Conservation (phyloP, 1,140 invertebrate species). For the Halictus rubicundus region DNA sequence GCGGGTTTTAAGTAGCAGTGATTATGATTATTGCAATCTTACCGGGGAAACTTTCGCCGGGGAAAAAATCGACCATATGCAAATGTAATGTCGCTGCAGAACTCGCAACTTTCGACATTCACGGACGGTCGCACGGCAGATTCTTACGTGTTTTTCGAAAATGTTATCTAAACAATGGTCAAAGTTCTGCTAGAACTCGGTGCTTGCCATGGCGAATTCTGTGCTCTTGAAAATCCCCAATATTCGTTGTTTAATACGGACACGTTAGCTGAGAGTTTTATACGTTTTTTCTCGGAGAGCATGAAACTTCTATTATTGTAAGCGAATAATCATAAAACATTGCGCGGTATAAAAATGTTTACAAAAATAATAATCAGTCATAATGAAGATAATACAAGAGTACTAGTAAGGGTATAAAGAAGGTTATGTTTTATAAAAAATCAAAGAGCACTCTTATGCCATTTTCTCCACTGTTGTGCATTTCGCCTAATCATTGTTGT, state of each 20-base stretch:
- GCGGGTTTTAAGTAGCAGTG: background rate
- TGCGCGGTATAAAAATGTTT: too few species aligned
- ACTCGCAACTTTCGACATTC: background rate
- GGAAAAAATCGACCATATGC: background rate
- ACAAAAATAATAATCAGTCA: too few species aligned
- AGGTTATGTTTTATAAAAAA: too few species aligned
- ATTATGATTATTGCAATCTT: slow-evolving; percentile 9
- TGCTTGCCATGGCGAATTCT: background rate
- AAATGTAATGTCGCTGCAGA: background rate
- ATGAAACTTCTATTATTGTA: too few species aligned
- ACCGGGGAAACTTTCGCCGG: background rate
- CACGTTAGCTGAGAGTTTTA: too few species aligned
- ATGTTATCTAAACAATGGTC: background rate
- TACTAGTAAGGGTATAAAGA: too few species aligned
- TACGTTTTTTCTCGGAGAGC: too few species aligned
- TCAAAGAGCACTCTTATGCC: too few species aligned
- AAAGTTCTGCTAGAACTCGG: background rate
- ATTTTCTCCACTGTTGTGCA: too few species aligned
- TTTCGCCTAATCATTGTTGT: too few species aligned
- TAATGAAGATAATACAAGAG: too few species aligned
- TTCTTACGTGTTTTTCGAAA: background rate
- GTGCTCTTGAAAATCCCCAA: background rate
- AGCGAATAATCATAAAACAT: too few species aligned
- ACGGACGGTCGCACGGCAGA: background rate
- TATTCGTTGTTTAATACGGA: background rate